These are phyloP conservation scores for Brachymystax lenok DNA, from an alignment of 2,797 vertebrate species.

Conservation along the genomic window DNA sequence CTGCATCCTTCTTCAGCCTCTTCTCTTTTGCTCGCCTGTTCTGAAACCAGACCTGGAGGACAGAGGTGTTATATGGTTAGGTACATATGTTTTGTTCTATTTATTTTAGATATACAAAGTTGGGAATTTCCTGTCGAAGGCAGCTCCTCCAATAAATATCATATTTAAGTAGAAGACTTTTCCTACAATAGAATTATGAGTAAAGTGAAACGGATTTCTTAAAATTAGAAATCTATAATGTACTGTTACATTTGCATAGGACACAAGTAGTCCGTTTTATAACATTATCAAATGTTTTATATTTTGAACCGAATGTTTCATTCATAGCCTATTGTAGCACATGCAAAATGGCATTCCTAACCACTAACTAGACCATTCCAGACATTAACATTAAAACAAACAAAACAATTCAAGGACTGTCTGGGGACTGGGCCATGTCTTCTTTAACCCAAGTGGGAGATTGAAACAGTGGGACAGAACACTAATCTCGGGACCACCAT, in stretches of 20 bases:
- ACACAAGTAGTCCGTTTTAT: too few relatives aligned
- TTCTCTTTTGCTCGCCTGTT: conserved; percentile 97
- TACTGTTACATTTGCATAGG: too few relatives aligned
- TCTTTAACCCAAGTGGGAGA: conserved; percentile 36
- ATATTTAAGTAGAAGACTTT: too few relatives aligned
- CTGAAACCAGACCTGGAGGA: conserved; percentile 94
- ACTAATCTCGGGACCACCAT: conserved; percentile 39
- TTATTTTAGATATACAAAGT: not conserved
- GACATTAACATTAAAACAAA: conserved; percentile 41
- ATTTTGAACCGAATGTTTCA: too few relatives aligned
- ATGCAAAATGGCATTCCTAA: too few relatives aligned
- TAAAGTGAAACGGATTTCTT: too few relatives aligned
- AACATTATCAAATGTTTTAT: too few relatives aligned
- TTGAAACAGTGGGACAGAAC: conserved; percentile 48
- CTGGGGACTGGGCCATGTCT: conserved; percentile 32
- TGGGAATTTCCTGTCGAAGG: not conserved
- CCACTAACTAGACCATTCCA: too few relatives aligned
- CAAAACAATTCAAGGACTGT: conserved; percentile 49
- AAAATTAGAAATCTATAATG: too few relatives aligned
- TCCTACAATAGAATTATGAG: too few relatives aligned
- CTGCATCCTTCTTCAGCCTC: conserved; percentile 93
- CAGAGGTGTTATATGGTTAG: not conserved
- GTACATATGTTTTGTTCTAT: not conserved
- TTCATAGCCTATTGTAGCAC: too few relatives aligned
- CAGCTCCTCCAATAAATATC: not conserved